These are phyloP conservation scores for Amblyteles armatorius DNA, from an alignment of 2,888 invertebrate species.

Conservation along the genomic window DNA sequence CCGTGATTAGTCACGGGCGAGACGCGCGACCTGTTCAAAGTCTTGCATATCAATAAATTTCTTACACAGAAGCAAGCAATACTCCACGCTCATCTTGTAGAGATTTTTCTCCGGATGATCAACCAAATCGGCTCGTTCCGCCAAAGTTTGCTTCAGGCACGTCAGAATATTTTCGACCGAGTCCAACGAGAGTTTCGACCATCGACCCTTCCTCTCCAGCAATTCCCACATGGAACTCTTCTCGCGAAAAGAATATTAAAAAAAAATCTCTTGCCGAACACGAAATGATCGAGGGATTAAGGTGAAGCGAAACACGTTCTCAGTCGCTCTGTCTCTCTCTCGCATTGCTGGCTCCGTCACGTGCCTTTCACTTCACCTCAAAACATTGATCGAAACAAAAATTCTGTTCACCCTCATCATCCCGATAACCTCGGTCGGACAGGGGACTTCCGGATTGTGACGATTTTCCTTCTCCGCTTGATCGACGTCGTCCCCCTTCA, in stretches of 20 bases:
- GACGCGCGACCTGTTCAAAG: not conserved
- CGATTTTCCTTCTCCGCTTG: slow-evolving; percentile 57
- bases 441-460: slow-evolving; percentile 75
- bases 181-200: slow-evolving; percentile 68
- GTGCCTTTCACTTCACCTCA: not conserved
- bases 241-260: slow-evolving; percentile 35
- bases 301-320: not conserved
- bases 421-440: slow-evolving; percentile 76
- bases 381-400: not conserved
- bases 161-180: slow-evolving; percentile 72
- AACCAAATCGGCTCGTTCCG: slow-evolving; percentile 76
- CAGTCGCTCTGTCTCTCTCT: not conserved
- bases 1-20: not conserved
- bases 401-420: slow-evolving; percentile 76
- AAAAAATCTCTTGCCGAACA: not conserved
- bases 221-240: slow-evolving; percentile 79
- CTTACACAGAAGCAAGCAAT: slow-evolving; percentile 80
- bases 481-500: slow-evolving; percentile 51
- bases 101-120: slow-evolving; percentile 74
- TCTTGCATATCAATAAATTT: slow-evolving; percentile 2
- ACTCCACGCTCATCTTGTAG: slow-evolving; percentile 78
- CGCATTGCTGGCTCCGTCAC: too few relatives aligned
- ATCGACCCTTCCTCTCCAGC: slow-evolving; percentile 75
- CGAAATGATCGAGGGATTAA: not conserved
- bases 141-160: slow-evolving; percentile 74